Percentiles rank a stretch among this genome's conserved stretches.
Evolutionary conservation across 2,888 invertebrate genomes (phyloP).

Genomic region (Boloria euphrosyne): DNA sequence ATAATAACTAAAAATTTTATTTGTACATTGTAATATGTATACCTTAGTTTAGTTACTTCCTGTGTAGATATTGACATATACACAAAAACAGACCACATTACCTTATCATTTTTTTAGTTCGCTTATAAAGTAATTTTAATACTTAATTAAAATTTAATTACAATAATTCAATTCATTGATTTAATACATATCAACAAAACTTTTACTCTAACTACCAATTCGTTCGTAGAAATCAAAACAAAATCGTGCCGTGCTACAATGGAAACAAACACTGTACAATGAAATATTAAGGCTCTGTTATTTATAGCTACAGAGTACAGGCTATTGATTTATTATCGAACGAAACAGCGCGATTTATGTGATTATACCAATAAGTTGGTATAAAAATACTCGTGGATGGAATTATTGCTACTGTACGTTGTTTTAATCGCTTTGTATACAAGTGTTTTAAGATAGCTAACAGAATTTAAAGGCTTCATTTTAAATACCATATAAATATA

Average conservation of each 20-base stretch:
- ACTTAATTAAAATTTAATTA: too few species aligned
- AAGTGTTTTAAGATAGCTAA: too few species aligned
- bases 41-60: too few species aligned
- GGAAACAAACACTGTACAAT: constrained; percentile 51
- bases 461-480: too few species aligned
- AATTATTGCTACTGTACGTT: constrained; percentile 10
- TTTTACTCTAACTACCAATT: neutral
- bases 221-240: neutral
- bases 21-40: too few species aligned
- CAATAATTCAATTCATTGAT: too few species aligned
- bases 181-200: neutral
- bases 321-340: constrained; percentile 65
- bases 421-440: neutral
- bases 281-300: constrained; percentile 55
- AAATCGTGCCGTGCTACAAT: constrained; percentile 41
- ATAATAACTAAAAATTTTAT: too few species aligned
- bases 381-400: constrained; percentile 22
- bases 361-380: constrained; percentile 31
- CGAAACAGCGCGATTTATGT: constrained; percentile 55
- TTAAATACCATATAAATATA: too few species aligned
- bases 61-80: too few species aligned
- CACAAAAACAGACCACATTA: too few species aligned
- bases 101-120: neutral
- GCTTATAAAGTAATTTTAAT: neutral
- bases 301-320: constrained; percentile 57